phyloP scores from a whole-genome alignment of 2,113 vertebrate genomes.

The Sander lucioperca region DNA sequence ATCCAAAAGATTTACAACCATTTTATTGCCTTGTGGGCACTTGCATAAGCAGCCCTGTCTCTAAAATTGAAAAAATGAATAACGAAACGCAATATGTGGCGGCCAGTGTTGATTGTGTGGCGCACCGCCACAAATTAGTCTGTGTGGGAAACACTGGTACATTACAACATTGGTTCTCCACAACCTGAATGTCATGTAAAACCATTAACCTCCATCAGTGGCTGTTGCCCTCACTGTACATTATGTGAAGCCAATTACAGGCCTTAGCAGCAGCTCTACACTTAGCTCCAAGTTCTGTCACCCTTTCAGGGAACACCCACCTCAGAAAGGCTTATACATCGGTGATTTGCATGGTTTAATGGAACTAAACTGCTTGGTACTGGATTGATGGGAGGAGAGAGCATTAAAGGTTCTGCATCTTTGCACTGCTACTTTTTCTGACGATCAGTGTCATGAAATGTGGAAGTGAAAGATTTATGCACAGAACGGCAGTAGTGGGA shows the following conservation, averaged over 20 bases:
- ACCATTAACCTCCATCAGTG: slow-evolving; percentile 72
- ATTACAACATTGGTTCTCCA: background rate
- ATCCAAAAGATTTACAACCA: background rate
- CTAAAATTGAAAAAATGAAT: too few species aligned
- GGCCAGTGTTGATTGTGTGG: too few species aligned
- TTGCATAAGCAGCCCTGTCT: background rate
- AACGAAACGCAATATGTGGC: too few species aligned
- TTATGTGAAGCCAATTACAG: slow-evolving; percentile 71
- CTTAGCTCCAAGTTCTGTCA: slow-evolving; percentile 8
- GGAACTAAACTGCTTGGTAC: slow-evolving; percentile 5
- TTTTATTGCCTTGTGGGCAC: background rate
- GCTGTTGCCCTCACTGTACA: slow-evolving; percentile 53
- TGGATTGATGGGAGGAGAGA: slow-evolving; percentile 23
- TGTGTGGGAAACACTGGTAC: too few species aligned
- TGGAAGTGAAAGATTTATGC: background rate
- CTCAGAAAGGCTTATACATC: slow-evolving; percentile 10
- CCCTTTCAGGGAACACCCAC: slow-evolving; percentile 21
- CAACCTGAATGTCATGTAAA: slow-evolving; percentile 44
- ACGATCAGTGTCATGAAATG: background rate
- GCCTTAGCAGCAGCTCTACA: slow-evolving; percentile 22
- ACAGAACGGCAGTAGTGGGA: background rate
- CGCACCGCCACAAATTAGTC: too few species aligned
- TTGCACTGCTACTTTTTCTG: slow-evolving; percentile 2
- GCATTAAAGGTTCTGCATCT: background rate
- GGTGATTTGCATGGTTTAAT: slow-evolving; percentile 58